These are phyloP conservation scores for Menidia menidia DNA, from an alignment of 2,797 vertebrate genomes.

Conservation along the genomic window DNA sequence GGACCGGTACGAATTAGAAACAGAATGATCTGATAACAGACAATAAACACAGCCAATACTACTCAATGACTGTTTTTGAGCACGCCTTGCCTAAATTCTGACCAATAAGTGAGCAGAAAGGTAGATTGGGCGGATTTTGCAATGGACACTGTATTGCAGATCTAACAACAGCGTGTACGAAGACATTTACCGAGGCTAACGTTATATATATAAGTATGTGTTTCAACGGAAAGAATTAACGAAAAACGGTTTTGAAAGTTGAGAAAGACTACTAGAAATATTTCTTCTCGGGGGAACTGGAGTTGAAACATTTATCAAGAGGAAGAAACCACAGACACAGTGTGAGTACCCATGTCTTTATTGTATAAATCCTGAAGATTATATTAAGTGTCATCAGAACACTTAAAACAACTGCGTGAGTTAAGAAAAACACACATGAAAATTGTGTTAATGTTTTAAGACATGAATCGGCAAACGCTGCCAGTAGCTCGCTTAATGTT, in stretches of 20 bases:
- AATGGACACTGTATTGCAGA: constrained; percentile 15
- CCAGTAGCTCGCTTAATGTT: background rate
- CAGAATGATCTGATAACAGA: constrained; percentile 32
- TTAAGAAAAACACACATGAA: background rate
- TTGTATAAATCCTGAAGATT: constrained; percentile 18
- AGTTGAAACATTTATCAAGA: constrained; percentile 6
- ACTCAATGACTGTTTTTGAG: background rate
- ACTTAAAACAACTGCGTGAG: background rate
- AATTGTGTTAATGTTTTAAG: background rate
- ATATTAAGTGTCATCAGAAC: background rate
- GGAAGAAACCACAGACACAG: constrained; percentile 35
- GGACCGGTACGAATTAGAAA: background rate
- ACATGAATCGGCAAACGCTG: background rate
- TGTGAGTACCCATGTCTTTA: constrained; percentile 63
- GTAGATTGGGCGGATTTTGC: background rate
- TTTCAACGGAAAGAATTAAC: too few species aligned
- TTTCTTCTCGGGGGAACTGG: constrained; percentile 24
- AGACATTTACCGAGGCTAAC: accelerated
- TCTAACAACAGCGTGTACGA: constrained; percentile 50
- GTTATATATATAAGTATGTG: background rate
- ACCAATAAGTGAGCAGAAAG: constrained; percentile 60
- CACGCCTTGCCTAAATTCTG: constrained; percentile 19
- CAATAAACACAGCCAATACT: constrained; percentile 24
- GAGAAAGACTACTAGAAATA: constrained; percentile 10
- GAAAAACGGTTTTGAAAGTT: constrained; percentile 6